A percentile compares a stretch with the other conserved stretches of the same genome.
Evolutionary conservation across 1,140 invertebrate species (phyloP).

Genomic region (Aphaenogaster floridana): DNA sequence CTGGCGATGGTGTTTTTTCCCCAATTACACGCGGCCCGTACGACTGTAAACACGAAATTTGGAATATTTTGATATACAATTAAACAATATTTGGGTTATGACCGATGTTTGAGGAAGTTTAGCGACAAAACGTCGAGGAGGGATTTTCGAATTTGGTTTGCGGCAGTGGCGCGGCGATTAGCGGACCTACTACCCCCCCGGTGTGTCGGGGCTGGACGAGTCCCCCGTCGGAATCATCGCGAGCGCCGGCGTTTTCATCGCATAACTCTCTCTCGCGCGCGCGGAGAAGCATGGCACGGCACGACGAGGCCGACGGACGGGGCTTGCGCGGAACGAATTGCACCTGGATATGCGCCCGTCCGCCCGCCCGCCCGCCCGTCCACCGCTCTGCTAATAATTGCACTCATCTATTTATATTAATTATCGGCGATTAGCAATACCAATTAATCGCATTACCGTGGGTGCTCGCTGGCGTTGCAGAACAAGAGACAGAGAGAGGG

Average conservation of each 20-base stretch:
- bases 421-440: slow-evolving; percentile 87
- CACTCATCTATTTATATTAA: slow-evolving; percentile 87
- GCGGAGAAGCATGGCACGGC: slow-evolving; percentile 27
- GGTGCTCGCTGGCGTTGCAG: slow-evolving; percentile 56
- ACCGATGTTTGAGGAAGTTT: slow-evolving; percentile 62
- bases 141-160: slow-evolving; percentile 66
- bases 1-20: slow-evolving; percentile 49
- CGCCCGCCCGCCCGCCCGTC: slow-evolving; percentile 12
- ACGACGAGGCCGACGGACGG: slow-evolving; percentile 52
- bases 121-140: slow-evolving; percentile 58
- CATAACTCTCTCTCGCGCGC: slow-evolving; percentile 38
- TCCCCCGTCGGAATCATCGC: slow-evolving; percentile 55
- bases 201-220: neutral
- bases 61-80: slow-evolving; percentile 65
- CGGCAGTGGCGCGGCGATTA: slow-evolving; percentile 47
- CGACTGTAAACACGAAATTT: slow-evolving; percentile 61
- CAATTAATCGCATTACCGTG: slow-evolving; percentile 87
- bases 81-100: slow-evolving; percentile 65
- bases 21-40: slow-evolving; percentile 45
- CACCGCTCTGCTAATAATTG: slow-evolving; percentile 80
- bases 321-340: slow-evolving; percentile 61
- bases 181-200: slow-evolving; percentile 16
- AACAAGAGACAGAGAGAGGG: slow-evolving; percentile 42
- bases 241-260: slow-evolving; percentile 31
- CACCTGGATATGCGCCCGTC: slow-evolving; percentile 64